Evolutionary conservation across 2,113 vertebrate genomes (phyloP), one percentile per base, ranked within the genome.

Genomic region (Urocitellus parryii): DNA sequence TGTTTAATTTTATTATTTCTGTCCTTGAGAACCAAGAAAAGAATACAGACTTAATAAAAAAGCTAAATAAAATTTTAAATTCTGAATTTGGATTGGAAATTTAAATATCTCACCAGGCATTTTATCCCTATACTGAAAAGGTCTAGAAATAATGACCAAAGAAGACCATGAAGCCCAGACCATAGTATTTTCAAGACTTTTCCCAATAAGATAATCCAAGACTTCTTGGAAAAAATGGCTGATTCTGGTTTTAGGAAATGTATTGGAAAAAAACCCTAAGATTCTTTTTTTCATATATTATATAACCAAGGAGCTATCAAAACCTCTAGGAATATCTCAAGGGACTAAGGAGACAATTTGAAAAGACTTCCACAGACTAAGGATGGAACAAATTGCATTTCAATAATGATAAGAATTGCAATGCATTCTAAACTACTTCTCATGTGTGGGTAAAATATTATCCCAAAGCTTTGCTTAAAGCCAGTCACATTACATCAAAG

Each of bases 21-120:
- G 45, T 80, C 37, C 32, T 80, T 89, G 45, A 92, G 79, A 85
- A 39, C 16, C 16, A 65, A 8, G 32, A 81, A 87, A 58, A 70
- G 61, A 84, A 84, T 84, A 53, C 20, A 92, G 39, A 88, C 88
- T 88, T 91, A 84, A 78, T 84, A 39, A 53, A 92, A 79, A 88
- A 45, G 4, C n/a, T 10, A 83, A 72, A 42, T 73, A 89, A 82
- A 88, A 73, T 42, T 11, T 84, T 78, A 77, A 65, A 37, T 83
- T 39, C 45, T 73, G 56, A 68, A 51, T 85, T 58, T 85, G 25
- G 67, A 74, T 79, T 61, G 10, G 27, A 89, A 81, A 78, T 63
- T 77, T 70, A 78, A 51, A 4, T 80, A 85, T 85, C 18, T 94
- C 53, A 61, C 7, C 56, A 91, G 56, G 17, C 51, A 88, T 48